A percentile compares a stretch with the other conserved stretches of the same genome.
Conservation (phyloP, 2,797 vertebrate species). For the Coccyzus lansbergi region DNA sequence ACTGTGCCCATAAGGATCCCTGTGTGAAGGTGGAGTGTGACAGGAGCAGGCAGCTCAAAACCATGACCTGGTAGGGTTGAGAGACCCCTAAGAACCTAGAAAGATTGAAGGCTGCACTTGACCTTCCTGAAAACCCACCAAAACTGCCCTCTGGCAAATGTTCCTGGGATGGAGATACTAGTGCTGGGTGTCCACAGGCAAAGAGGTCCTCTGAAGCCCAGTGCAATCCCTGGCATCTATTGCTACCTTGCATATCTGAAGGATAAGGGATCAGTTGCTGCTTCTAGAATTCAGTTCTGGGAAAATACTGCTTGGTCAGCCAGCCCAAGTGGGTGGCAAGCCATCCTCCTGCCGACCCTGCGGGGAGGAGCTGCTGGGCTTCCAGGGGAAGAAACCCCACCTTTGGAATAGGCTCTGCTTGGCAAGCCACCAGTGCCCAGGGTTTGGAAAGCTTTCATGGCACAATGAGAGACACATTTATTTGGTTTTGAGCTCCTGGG, state of each 20-base stretch:
- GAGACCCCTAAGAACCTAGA: not conserved
- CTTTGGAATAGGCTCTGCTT: constrained; percentile 14
- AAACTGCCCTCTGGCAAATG: not conserved
- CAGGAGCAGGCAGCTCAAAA: not conserved
- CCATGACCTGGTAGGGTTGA: not conserved
- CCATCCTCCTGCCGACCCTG: not conserved
- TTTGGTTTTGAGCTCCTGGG: constrained; percentile 26
- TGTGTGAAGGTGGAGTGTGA: not conserved
- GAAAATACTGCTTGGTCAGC: not conserved
- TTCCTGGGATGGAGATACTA: not conserved
- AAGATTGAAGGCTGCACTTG: not conserved
- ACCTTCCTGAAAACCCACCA: not conserved
- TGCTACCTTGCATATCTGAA: rapidly evolving
- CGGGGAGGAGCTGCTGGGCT: not conserved
- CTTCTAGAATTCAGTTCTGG: not conserved
- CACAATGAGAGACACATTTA: not conserved
- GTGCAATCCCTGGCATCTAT: rapidly evolving
- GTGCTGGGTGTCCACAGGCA: not conserved
- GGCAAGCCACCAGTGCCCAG: not conserved
- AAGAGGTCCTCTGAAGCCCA: not conserved
- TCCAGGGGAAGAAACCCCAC: not conserved
- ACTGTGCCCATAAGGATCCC: rapidly evolving
- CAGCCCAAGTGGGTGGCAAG: not conserved
- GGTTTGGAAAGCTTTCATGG: not conserved
- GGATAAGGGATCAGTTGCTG: not conserved